A percentile compares a stretch with the other conserved stretches of the same genome.
Evolutionary conservation across 2,797 vertebrate species (phyloP).

Genomic region (Margarornis squamiger): DNA sequence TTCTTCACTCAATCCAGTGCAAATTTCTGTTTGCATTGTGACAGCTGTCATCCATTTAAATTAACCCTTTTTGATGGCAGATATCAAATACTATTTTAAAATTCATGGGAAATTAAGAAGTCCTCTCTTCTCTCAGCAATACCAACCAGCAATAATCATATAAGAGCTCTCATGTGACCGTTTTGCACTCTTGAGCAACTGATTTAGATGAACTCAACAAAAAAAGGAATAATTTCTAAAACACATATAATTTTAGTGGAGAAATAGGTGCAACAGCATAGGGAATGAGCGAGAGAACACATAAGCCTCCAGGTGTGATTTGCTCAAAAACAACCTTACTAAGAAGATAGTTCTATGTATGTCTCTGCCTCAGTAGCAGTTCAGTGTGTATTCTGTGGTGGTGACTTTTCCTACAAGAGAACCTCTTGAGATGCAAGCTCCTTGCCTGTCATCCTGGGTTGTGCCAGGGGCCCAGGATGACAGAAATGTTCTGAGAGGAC

Average conservation of each 20-base stretch:
- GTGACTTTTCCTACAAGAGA: neutral
- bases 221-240: neutral
- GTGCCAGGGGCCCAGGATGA: accelerated
- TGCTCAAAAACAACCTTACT: neutral
- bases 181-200: neutral
- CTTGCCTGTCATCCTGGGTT: neutral
- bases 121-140: neutral
- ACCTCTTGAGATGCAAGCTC: neutral
- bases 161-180: neutral
- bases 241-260: neutral
- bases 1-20: neutral
- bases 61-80: neutral
- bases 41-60: neutral
- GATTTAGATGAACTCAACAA: neutral
- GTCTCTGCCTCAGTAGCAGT: neutral
- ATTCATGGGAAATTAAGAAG: neutral
- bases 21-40: neutral
- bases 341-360: neutral
- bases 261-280: neutral
- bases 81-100: neutral
- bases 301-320: neutral
- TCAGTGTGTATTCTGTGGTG: neutral
- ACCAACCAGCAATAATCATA: neutral
- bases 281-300: neutral
- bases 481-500: neutral